These are phyloP conservation scores for Pipistrellus nathusii DNA, from an alignment of 2,797 vertebrate species.

Conservation along the genomic window DNA sequence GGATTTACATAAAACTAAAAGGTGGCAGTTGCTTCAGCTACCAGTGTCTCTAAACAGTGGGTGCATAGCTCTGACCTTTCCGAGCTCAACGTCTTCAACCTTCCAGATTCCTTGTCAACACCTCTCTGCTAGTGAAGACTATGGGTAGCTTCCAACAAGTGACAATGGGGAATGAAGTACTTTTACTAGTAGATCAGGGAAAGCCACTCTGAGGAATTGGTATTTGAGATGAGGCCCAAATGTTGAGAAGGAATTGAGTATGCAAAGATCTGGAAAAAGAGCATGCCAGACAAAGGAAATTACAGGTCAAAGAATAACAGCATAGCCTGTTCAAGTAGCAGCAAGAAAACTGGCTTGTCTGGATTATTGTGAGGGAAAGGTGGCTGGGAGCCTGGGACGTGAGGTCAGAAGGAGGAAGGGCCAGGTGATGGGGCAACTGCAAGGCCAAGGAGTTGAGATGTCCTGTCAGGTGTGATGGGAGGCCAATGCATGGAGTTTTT, in stretches of 20 bases:
- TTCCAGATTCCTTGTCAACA: too few relatives aligned
- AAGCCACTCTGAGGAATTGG: not conserved
- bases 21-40: too few relatives aligned
- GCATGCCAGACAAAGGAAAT: not conserved
- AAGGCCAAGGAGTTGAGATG: not conserved
- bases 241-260: slow-evolving; percentile 12
- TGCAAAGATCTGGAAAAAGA: slow-evolving; percentile 23
- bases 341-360: not conserved
- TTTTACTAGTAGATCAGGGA: not conserved
- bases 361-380: not conserved
- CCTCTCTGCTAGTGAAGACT: too few relatives aligned
- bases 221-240: slow-evolving; percentile 20
- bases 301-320: not conserved
- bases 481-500: not conserved
- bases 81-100: too few relatives aligned
- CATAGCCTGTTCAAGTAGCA: not conserved
- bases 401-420: not conserved
- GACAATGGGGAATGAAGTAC: not conserved
- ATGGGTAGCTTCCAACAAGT: too few relatives aligned
- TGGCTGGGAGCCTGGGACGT: too few relatives aligned
- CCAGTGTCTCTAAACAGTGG: too few relatives aligned
- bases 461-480: not conserved
- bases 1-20: too few relatives aligned
- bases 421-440: not conserved
- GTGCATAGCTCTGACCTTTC: too few relatives aligned